Percentiles rank a stretch among this genome's conserved stretches.
These are phyloP conservation scores for Caenorhabditis remanei DNA, from an alignment of 1,140 invertebrate species.

Conservation along the genomic window DNA sequence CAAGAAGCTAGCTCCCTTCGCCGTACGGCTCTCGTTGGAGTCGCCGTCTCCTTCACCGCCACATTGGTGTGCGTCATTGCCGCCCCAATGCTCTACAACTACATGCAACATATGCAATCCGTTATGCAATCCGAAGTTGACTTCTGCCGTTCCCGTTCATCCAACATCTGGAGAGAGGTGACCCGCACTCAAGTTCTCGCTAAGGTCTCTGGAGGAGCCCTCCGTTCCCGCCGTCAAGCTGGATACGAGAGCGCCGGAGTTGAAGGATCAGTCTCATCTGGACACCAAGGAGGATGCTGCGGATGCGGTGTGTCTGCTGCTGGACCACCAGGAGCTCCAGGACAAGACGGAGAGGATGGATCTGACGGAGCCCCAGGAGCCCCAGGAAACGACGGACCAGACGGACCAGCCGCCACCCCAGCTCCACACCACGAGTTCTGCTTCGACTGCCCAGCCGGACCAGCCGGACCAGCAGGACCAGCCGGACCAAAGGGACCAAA, in stretches of 20 bases:
- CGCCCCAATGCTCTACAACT: slow-evolving; percentile 78
- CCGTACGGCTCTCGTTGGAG: slow-evolving; percentile 64
- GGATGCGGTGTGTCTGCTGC: slow-evolving; percentile 69
- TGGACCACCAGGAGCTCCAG: slow-evolving; percentile 70
- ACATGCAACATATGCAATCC: slow-evolving; percentile 75
- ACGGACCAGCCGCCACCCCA: slow-evolving; percentile 62
- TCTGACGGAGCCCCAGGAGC: slow-evolving; percentile 64
- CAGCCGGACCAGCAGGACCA: slow-evolving; percentile 65
- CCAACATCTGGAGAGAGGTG: slow-evolving; percentile 75
- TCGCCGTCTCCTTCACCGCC: slow-evolving; percentile 71
- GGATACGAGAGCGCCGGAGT: slow-evolving; percentile 67
- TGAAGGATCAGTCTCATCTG: slow-evolving; percentile 37
- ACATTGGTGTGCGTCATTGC: slow-evolving; percentile 76
- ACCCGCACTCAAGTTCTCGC: slow-evolving; percentile 69
- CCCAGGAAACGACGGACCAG: slow-evolving; percentile 67
- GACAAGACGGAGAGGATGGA: slow-evolving; percentile 69
- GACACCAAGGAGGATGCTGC: slow-evolving; percentile 67
- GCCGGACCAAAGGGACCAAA: slow-evolving; percentile 62
- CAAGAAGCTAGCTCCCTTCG: slow-evolving; percentile 62
- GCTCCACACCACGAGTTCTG: slow-evolving; percentile 65
- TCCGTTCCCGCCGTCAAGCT: slow-evolving; percentile 68
- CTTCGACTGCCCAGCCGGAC: slow-evolving; percentile 70
- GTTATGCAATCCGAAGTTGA: slow-evolving; percentile 75
- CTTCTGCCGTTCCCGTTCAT: slow-evolving; percentile 73
- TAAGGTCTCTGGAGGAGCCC: slow-evolving; percentile 56